phyloP scores from a whole-genome alignment of 2,113 vertebrate species.

The Mesoclemmys tuberculata region DNA sequence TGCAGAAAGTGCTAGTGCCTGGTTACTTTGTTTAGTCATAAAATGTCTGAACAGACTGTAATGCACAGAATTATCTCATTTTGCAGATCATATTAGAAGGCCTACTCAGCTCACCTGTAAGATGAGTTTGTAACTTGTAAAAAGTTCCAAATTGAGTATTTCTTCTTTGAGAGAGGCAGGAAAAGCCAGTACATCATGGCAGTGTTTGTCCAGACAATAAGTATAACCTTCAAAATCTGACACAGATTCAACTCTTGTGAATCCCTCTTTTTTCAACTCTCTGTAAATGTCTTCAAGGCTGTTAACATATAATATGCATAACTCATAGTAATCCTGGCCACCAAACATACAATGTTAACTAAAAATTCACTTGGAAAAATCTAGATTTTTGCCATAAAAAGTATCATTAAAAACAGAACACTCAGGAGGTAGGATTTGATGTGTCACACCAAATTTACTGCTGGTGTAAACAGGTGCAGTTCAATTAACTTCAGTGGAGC shows the following conservation, averaged over 20 bases:
- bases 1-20: neutral
- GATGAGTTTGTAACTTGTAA: constrained; percentile 83
- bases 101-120: constrained; percentile 84
- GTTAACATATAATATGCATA: constrained; percentile 50
- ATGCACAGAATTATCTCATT: neutral
- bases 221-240: constrained; percentile 75
- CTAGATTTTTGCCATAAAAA: neutral
- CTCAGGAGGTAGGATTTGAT: neutral
- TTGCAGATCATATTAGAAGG: neutral
- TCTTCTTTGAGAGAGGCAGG: constrained; percentile 83
- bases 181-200: constrained; percentile 86
- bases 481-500: neutral
- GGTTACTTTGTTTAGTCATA: neutral
- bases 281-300: constrained; percentile 85
- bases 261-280: constrained; percentile 80
- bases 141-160: constrained; percentile 81
- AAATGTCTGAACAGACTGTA: neutral
- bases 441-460: neutral
- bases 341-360: neutral
- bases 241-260: constrained; percentile 81
- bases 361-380: neutral
- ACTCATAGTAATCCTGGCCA: neutral
- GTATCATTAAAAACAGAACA: neutral
- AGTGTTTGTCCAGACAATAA: constrained; percentile 88
- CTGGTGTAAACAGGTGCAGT: neutral